A percentile compares a stretch with the other conserved stretches of the same genome.
Evolutionary conservation across 2,797 vertebrate species (phyloP).

Genomic region (Apogon hyalosoma): DNA sequence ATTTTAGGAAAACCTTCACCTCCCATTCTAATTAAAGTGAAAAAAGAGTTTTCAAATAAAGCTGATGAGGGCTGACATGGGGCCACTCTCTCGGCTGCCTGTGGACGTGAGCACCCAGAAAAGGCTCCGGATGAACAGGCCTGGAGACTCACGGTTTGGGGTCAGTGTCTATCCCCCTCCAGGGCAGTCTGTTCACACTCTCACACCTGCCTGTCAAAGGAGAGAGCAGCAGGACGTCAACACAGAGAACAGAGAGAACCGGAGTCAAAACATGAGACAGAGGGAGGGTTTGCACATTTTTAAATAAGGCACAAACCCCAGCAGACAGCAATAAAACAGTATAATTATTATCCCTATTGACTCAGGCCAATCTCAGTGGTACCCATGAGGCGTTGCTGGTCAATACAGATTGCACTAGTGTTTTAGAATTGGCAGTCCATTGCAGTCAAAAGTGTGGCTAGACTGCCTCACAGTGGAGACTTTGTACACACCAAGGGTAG

Average conservation of each 20-base stretch:
- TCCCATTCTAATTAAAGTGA: slow-evolving; percentile 69
- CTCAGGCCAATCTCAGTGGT: slow-evolving; percentile 51
- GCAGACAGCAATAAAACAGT: slow-evolving; percentile 54
- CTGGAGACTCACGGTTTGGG: slow-evolving; percentile 88
- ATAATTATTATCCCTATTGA: slow-evolving; percentile 65
- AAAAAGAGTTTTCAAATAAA: slow-evolving; percentile 74
- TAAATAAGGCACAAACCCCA: slow-evolving; percentile 58
- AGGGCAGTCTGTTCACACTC: slow-evolving; percentile 88
- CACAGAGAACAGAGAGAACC: slow-evolving; percentile 2
- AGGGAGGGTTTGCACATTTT: slow-evolving; percentile 29
- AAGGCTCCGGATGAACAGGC: slow-evolving; percentile 48
- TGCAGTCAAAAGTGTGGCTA: slow-evolving; percentile 41
- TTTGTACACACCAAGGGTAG: slow-evolving; percentile 46
- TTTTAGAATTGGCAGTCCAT: slow-evolving; percentile 5
- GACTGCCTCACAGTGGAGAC: slow-evolving; percentile 71
- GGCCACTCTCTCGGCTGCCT: slow-evolving; percentile 50
- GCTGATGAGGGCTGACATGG: slow-evolving; percentile 73
- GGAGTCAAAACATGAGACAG: slow-evolving; percentile 7
- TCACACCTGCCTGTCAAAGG: slow-evolving; percentile 91
- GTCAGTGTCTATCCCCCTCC: slow-evolving; percentile 86
- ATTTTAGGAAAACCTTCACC: slow-evolving; percentile 33
- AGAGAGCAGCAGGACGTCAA: slow-evolving; percentile 67
- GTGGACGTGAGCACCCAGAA: slow-evolving; percentile 56
- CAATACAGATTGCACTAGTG: slow-evolving; percentile 48
- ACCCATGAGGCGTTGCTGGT: slow-evolving; percentile 55